Percentiles rank a stretch among this genome's conserved stretches.
Evolutionary conservation across 2,888 invertebrate species (phyloP).

Genomic region (Hirtodrosophila histrioides): DNA sequence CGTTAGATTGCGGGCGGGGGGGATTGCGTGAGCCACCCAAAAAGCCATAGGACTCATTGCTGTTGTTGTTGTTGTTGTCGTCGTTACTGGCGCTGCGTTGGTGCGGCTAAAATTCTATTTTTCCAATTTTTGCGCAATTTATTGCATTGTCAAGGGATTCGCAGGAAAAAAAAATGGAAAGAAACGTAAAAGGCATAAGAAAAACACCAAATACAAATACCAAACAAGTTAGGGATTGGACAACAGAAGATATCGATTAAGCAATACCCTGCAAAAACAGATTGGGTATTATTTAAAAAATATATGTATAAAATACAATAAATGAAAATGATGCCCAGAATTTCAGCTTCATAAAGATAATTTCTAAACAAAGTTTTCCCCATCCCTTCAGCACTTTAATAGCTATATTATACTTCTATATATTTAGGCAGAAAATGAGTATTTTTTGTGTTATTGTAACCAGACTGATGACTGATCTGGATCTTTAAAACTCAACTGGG

Average conservation of each 20-base stretch:
- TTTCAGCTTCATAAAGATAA: no score
- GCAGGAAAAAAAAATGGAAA: constrained; percentile 44
- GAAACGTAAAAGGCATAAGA: constrained; percentile 65
- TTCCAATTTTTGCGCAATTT: constrained; percentile 81
- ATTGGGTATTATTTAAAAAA: no score
- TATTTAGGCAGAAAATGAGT: no score
- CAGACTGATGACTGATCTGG: no score
- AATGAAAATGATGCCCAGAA: no score
- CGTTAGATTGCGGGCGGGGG: constrained; percentile 21
- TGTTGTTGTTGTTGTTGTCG: constrained; percentile 39
- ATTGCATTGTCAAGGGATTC: constrained; percentile 80
- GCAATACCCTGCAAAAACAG: constrained; percentile 25
- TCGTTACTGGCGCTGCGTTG: constrained; percentile 69
- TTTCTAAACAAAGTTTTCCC: no score
- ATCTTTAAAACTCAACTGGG: no score
- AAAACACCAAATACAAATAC: constrained; percentile 78
- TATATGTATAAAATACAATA: no score
- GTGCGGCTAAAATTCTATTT: constrained; percentile 79
- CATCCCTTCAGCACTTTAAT: no score
- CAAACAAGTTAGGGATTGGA: constrained; percentile 50
- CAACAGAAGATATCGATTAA: background rate
- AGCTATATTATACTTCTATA: no score
- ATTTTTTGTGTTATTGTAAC: no score
- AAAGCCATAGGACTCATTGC: constrained; percentile 56
- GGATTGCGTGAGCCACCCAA: constrained; percentile 67